A percentile compares a stretch with the other conserved stretches of the same genome.
Evolutionary conservation across 1,140 invertebrate genomes (phyloP).

Genomic region (Zaprionus taronus): DNA sequence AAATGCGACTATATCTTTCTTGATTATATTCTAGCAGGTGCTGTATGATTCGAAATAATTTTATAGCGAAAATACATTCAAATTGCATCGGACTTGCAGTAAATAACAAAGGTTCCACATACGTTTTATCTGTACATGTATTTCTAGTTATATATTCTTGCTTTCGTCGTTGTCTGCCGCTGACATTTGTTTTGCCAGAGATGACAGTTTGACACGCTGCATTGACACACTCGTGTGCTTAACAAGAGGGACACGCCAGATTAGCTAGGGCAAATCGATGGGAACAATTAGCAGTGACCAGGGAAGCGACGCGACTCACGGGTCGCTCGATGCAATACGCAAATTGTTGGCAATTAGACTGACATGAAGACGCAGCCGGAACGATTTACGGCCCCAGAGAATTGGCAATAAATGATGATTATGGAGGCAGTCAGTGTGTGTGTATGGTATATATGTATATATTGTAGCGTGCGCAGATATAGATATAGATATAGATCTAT

Average conservation of each 20-base stretch:
- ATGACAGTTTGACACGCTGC: constrained; percentile 29
- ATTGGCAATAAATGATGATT: constrained; percentile 54
- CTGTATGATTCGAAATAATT: not conserved
- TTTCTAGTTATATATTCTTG: not conserved
- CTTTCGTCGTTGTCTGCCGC: not conserved
- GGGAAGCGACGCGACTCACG: constrained; percentile 1
- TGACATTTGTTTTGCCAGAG: not conserved
- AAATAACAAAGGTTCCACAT: not conserved
- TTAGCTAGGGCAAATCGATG: constrained; percentile 37
- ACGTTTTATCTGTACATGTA: not conserved
- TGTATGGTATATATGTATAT: not conserved
- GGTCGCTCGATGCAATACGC: constrained; percentile 47
- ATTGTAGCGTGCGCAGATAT: not conserved
- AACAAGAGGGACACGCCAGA: constrained; percentile 26
- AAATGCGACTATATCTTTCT: no score
- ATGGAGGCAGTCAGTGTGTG: constrained; percentile 26
- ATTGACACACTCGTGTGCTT: constrained; percentile 5
- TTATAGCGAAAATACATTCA: not conserved
- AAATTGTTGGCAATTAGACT: constrained; percentile 59
- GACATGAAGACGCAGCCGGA: constrained; percentile 34
- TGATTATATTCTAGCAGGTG: not conserved
- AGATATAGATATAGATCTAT: constrained; percentile 4
- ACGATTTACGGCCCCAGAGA: constrained; percentile 36
- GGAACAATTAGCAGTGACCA: constrained; percentile 35
- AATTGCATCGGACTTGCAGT: not conserved